Conservation (phyloP, 2,113 vertebrate species). For the Xiphias gladius region DNA sequence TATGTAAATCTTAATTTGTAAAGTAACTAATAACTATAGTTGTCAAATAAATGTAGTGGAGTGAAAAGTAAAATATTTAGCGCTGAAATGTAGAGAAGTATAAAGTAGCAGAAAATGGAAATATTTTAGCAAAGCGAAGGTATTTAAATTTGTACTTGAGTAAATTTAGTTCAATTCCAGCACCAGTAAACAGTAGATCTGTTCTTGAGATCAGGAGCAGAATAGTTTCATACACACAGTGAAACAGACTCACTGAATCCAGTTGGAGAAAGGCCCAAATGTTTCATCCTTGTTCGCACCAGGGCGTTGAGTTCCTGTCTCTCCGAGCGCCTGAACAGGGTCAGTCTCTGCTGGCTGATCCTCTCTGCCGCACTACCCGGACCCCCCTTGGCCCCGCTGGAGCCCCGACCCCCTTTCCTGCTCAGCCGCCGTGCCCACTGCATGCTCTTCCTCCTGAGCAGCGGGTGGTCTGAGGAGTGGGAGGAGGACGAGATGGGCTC, state of each 20-base stretch:
- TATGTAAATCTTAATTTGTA: no score
- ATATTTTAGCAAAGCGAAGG: no score
- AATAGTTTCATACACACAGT: neutral
- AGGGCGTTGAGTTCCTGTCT: conserved; percentile 87
- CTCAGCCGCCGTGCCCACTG: conserved; percentile 88
- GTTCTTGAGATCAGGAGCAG: neutral
- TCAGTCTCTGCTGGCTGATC: conserved; percentile 88
- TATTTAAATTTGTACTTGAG: neutral
- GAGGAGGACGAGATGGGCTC: conserved; percentile 84
- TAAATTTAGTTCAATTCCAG: neutral
- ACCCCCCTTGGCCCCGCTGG: conserved; percentile 80
- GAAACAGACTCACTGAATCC: conserved; percentile 85
- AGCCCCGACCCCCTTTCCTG: conserved; percentile 84
- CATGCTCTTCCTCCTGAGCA: conserved; percentile 89
- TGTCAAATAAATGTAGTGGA: no score
- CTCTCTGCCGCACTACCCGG: conserved; percentile 83
- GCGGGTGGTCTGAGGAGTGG: conserved; percentile 85
- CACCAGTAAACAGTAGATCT: neutral
- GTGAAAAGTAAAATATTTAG: no score
- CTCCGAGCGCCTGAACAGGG: conserved; percentile 86
- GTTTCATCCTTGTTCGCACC: conserved; percentile 87
- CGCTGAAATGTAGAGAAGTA: no score
- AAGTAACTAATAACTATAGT: no score
- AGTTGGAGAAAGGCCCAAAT: conserved; percentile 86
- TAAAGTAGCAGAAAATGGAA: no score